These are phyloP conservation scores for Leptobrachium leishanense DNA, from an alignment of 2,113 vertebrate genomes.

Conservation along the genomic window DNA sequence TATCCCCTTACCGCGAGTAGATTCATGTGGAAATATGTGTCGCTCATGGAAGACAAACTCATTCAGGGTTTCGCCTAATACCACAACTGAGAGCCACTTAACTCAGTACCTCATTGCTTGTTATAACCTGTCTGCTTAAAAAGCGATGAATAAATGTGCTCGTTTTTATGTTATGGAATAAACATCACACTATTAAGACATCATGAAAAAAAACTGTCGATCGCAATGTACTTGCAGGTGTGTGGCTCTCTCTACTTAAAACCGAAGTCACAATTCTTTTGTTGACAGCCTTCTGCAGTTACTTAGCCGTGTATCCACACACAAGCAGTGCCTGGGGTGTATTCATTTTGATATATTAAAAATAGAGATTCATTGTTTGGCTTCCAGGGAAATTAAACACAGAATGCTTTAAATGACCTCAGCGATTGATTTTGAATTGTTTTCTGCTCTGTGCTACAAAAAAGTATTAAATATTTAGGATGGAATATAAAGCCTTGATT, in stretches of 20 bases:
- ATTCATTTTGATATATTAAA: neutral
- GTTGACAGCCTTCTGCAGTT: neutral
- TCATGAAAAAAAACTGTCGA: neutral
- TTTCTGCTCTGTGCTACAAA: neutral
- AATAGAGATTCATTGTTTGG: neutral
- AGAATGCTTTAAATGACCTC: neutral
- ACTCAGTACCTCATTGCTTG: slow-evolving; percentile 1
- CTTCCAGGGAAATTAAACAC: neutral
- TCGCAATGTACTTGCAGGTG: neutral
- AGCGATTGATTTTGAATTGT: neutral
- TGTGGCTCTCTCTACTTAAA: slow-evolving; percentile 1
- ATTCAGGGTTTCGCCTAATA: neutral
- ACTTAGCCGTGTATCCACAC: neutral
- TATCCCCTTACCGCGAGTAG: no score
- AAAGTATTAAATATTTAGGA: neutral
- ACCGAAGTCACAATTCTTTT: neutral
- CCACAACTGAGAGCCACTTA: slow-evolving; percentile 2
- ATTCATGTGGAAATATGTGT: no score
- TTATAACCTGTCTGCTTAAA: neutral
- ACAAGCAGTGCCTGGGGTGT: neutral
- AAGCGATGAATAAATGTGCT: neutral
- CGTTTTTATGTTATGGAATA: slow-evolving; percentile 19
- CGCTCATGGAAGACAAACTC: no score
- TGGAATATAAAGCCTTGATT: neutral
- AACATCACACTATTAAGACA: slow-evolving; percentile 6